Conservation (phyloP, 1,140 invertebrate genomes). For the Drosophila varians region DNA sequence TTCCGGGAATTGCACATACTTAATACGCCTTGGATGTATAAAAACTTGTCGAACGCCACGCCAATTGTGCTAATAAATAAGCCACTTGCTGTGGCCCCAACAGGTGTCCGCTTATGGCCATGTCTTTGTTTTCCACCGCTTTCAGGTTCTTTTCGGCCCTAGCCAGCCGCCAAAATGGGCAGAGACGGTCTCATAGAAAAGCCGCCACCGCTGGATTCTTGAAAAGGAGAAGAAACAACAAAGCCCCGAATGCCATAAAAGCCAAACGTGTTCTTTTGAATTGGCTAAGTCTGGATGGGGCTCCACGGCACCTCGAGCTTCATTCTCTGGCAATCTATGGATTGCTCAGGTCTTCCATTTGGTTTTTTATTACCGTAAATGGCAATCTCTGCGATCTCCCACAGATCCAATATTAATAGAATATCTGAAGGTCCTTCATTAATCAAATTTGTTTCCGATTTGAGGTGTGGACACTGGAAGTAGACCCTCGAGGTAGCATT, state of each 20-base stretch:
- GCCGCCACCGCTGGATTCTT: conserved; percentile 16
- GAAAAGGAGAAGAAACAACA: conserved; percentile 33
- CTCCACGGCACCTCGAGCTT: background rate
- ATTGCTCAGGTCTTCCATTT: conserved; percentile 36
- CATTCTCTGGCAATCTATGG: too few species aligned
- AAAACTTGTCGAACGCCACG: conserved; percentile 30
- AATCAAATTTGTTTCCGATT: conserved; percentile 31
- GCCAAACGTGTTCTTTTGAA: conserved; percentile 49
- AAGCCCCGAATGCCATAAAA: conserved; percentile 51
- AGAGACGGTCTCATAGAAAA: conserved; percentile 19
- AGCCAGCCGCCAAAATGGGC: background rate
- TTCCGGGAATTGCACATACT: conserved; percentile 50
- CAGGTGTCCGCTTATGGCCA: conserved; percentile 50
- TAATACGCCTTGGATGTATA: conserved; percentile 3
- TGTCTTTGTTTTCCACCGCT: conserved; percentile 29
- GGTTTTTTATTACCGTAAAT: conserved; percentile 47
- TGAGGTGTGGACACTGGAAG: conserved; percentile 28
- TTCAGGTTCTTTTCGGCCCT: conserved; percentile 20
- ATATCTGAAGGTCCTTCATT: conserved; percentile 10
- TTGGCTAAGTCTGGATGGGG: background rate
- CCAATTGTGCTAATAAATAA: conserved; percentile 66
- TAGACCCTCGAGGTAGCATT: conserved; percentile 2
- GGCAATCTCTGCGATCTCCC: background rate
- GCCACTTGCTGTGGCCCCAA: conserved; percentile 55
- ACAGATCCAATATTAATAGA: background rate